Conservation (phyloP, 1,140 invertebrate genomes). For the Chrysopa pallens region DNA sequence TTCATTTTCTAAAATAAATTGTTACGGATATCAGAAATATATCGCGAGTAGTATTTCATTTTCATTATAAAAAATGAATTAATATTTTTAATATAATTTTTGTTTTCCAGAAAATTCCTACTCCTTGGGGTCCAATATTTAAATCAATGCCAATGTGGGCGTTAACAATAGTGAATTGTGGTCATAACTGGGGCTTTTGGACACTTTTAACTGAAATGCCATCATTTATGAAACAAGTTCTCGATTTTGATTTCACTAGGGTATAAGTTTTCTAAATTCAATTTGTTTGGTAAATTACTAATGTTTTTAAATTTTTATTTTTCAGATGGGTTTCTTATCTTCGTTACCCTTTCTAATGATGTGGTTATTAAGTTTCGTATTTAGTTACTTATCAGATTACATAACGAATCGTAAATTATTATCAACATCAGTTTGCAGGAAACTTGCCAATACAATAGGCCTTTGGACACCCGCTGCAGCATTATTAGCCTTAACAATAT, state of each 20-base stretch:
- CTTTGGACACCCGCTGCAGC: no score
- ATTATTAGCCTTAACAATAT: no score
- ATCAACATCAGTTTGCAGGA: slow-evolving; percentile 32
- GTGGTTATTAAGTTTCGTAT: slow-evolving; percentile 28
- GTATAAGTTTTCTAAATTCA: slow-evolving; percentile 15
- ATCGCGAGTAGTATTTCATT: no score
- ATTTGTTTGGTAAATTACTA: no score
- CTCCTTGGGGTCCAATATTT: slow-evolving; percentile 45
- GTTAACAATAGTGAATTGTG: slow-evolving; percentile 39
- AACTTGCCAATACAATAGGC: slow-evolving; percentile 39
- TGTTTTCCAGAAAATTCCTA: no score
- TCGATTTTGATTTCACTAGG: slow-evolving; percentile 36
- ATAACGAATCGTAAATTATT: slow-evolving; percentile 32
- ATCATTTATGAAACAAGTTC: slow-evolving; percentile 46
- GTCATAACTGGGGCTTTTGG: slow-evolving; percentile 45
- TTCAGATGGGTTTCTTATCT: no score
- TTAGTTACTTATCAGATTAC: slow-evolving; percentile 41
- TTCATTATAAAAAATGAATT: no score
- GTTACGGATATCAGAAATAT: no score
- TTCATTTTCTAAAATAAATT: no score
- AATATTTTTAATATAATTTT: no score
- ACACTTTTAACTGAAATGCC: slow-evolving; percentile 53
- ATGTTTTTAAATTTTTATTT: no score
- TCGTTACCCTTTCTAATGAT: no score
- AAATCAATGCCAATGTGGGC: slow-evolving; percentile 43